Percentiles rank a stretch among this genome's conserved stretches.
phyloP scores from a whole-genome alignment of 2,113 vertebrate genomes.

The Orcinus orca region DNA sequence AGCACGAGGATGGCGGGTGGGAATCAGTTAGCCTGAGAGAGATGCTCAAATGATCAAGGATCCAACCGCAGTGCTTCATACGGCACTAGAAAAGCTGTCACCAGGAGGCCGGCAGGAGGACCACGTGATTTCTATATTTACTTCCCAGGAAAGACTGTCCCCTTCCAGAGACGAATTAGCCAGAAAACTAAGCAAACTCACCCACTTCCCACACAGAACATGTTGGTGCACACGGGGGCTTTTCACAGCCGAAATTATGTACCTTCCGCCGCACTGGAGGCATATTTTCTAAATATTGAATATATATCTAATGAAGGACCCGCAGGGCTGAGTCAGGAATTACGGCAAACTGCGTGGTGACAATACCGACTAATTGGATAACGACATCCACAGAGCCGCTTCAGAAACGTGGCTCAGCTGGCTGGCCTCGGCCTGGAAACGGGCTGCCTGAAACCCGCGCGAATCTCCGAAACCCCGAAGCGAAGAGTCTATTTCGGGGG shows the following conservation, averaged over 20 bases:
- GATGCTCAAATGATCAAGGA: accelerated
- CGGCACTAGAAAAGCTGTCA: accelerated
- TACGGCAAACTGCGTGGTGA: background rate
- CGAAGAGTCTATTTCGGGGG: accelerated
- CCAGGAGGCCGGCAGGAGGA: background rate
- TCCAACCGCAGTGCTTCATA: background rate
- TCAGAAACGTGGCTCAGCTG: background rate
- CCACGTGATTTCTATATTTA: background rate
- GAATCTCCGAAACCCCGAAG: accelerated
- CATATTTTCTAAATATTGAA: conserved; percentile 6
- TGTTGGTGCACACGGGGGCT: background rate
- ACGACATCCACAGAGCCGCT: background rate
- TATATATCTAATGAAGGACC: background rate
- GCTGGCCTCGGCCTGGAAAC: background rate
- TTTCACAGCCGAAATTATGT: background rate
- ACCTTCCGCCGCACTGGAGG: background rate
- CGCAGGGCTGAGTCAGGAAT: background rate
- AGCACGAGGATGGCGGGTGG: accelerated
- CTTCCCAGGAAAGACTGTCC: background rate
- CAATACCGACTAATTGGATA: background rate
- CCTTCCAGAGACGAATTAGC: background rate
- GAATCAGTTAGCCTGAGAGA: background rate
- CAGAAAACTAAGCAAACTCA: background rate
- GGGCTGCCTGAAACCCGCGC: accelerated
- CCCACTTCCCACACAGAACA: background rate